phyloP scores from a whole-genome alignment of 2,888 invertebrate species.

The Glyphotaelius pellucidus region DNA sequence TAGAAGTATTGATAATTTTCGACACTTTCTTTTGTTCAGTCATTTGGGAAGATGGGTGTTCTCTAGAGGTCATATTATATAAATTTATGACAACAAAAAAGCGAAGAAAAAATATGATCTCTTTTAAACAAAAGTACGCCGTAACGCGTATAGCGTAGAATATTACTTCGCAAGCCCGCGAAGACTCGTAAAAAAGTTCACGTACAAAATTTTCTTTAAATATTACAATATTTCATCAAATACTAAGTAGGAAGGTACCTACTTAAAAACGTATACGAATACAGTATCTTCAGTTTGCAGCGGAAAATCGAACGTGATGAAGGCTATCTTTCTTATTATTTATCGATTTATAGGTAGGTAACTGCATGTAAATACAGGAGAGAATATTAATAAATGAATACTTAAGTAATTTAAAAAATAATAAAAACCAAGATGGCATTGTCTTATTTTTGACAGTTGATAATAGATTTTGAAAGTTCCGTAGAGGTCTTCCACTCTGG shows the following conservation, averaged over 20 bases:
- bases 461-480: neutral
- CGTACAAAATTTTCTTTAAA: neutral
- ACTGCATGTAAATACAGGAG: no score
- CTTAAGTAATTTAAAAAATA: no score
- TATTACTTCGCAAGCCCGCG: neutral
- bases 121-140: neutral
- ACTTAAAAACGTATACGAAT: neutral
- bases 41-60: neutral
- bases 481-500: no score
- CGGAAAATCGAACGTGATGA: neutral
- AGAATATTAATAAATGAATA: no score
- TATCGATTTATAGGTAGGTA: no score
- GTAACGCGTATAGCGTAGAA: neutral
- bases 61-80: neutral
- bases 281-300: neutral
- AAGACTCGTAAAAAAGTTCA: neutral
- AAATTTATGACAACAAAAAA: neutral
- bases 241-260: neutral
- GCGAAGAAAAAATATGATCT: neutral
- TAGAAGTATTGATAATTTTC: neutral
- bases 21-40: neutral
- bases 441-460: no score
- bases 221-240: neutral
- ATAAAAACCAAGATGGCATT: no score
- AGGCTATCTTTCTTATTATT: neutral